Evolutionary conservation across 1,140 invertebrate genomes (phyloP), one percentile per base, ranked within the genome.

Genomic region (Pygmarrhopalites habei): DNA sequence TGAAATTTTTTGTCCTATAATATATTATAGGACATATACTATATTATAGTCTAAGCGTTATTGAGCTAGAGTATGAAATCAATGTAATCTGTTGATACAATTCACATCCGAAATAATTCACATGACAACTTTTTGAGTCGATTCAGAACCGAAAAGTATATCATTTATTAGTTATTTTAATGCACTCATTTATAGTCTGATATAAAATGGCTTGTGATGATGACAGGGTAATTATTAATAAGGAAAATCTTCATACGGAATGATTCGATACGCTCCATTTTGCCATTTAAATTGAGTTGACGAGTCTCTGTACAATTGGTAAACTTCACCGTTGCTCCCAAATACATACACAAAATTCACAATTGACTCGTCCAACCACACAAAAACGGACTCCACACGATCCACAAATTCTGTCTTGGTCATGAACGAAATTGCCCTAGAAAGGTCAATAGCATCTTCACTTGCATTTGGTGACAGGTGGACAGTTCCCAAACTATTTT

Each of bases 311-410:
- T 46, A 49, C 14, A 68, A 28, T 26, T 26, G 26, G 41, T 62
- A 68, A 2, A 68, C 35, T 35, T 64, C 62, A 23, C 58, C 58
- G 26, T 68, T 39, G 19, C 61, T 68, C 25, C 66, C 62, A 41
- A 60, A 65, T 0, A 68, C 30, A 41, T 68, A 68, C 21, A 62
- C 26, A 5, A 30, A 47, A 30, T 28, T 52, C 1, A 53, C 19
- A 32, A 46, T 21, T 10, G 35, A 28, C 25, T 61, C 66, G 28
- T 64, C 62, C 28, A 58, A 25, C 62, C 66, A 68, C 1, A 47
- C 14, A 52, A 68, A 64, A 1, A 65, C 39, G 0, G 47, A 17
- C 23, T 62, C 46, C 15, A 62, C 39, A 17, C 41, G 30, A 30
- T 28, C 58, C 17, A 68, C 32, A 41, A 53, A 64, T 59, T 68